Conservation (phyloP, 2,797 vertebrate genomes). For the Chiloscyllium punctatum region DNA sequence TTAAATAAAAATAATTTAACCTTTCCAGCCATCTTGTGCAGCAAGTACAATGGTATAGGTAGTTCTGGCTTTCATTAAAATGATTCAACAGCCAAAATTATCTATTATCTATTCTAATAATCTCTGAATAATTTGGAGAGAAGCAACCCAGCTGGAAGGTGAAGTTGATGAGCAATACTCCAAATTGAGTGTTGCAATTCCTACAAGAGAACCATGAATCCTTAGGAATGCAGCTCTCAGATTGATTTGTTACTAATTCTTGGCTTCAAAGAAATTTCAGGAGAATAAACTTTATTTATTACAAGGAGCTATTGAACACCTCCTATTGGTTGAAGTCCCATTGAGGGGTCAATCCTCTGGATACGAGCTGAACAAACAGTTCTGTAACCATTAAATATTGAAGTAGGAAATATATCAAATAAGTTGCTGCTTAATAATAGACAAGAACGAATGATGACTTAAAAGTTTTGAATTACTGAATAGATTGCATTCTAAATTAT, state of each 20-base stretch:
- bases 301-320: neutral
- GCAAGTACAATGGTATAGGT: neutral
- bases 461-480: conserved; percentile 25
- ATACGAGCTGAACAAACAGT: neutral
- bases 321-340: neutral
- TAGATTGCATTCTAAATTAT: conserved; percentile 12
- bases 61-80: neutral
- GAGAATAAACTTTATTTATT: neutral
- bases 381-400: neutral
- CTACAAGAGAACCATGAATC: neutral
- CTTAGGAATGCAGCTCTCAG: neutral
- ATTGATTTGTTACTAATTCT: neutral
- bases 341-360: neutral
- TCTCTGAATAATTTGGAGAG: neutral
- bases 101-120: neutral
- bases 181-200: neutral
- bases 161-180: neutral
- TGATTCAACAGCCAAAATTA: neutral
- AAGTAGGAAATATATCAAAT: neutral
- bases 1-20: neutral
- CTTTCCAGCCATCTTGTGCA: neutral
- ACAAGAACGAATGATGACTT: neutral
- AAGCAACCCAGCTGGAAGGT: neutral
- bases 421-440: neutral
- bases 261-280: neutral